Base-by-base conservation (phyloP, 2,113 vertebrate species). In the Hydropotes inermis region DNA sequence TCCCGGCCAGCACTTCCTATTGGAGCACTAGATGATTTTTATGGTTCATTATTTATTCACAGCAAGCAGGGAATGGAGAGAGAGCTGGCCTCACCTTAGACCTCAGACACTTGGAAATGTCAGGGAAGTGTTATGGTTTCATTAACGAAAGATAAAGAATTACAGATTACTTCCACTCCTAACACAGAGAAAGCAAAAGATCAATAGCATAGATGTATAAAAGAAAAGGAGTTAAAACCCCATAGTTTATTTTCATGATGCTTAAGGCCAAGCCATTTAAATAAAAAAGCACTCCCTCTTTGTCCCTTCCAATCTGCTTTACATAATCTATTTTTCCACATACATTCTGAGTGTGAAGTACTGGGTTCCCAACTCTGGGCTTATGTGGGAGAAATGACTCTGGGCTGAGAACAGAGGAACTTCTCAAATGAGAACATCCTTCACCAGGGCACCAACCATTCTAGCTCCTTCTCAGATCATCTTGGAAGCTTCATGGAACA, bases 41-140 rank as follows among this genome's bases (percentile, higher is more conserved):
- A 39, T 58, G 83, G 7, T 54, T 90, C 57, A 7, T 94, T 76
- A 93, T 50, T 85, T 87, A 90, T 82, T 92, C 94, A 60, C 23
- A 87, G 70, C 36, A 52, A 93, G 74, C 67, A 81, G n/a, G 9
- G 47, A 74, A 58, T 36, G 57, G 36, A 15, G 19, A 39, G 1
- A 55, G 47, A 76, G 30, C 30, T 19, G 61, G 70, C 93, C 78
- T 95, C 67, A 70, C 27, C 86, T 60, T 33, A 45, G 64, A 61
- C 83, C 79, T 84, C 21, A 50, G 70, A 79, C 17, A 30, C 55
- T 88, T 57, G 19, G 94, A 91, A 74, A 74, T 96, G 85, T 87
- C 90, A 90, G n/a, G 58, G 19, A 50, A 11, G 5, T 58, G 64
- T 47, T 28, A 25, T 5, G 3, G 27, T 61, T 88, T 89, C 47